phyloP scores from a whole-genome alignment of 1,140 invertebrate genomes.

The Brachystomella parvula region DNA sequence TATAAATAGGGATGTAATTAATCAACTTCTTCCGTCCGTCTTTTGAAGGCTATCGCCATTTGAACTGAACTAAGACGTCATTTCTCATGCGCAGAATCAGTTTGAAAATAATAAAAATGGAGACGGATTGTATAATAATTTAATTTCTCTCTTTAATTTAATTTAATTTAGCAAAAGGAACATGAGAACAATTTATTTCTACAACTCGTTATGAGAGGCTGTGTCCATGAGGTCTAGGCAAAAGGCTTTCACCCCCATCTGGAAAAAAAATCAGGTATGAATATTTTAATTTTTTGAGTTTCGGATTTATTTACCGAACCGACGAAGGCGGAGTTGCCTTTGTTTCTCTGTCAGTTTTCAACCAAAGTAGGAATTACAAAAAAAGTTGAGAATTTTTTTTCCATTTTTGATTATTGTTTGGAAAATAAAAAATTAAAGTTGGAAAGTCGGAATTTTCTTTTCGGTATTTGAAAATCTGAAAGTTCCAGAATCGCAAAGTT shows the following conservation, averaged over 20 bases:
- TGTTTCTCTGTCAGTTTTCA: too few relatives aligned
- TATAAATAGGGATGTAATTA: too few relatives aligned
- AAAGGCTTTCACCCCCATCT: slow-evolving; percentile 32
- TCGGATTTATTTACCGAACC: too few relatives aligned
- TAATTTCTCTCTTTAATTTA: neutral
- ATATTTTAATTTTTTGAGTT: too few relatives aligned
- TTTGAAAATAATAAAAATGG: neutral
- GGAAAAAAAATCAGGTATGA: too few relatives aligned
- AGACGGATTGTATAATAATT: neutral
- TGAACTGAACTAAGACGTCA: neutral
- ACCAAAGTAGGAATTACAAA: neutral
- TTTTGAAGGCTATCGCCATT: neutral
- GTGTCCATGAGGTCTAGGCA: slow-evolving; percentile 36
- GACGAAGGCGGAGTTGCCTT: too few relatives aligned
- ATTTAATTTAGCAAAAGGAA: neutral
- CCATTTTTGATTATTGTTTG: neutral
- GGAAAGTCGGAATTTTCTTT: too few relatives aligned
- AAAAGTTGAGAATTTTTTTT: neutral
- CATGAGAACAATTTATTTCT: neutral
- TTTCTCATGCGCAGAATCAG: neutral
- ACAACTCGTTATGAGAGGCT: slow-evolving; percentile 30
- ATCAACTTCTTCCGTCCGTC: neutral
- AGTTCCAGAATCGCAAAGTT: too few relatives aligned
- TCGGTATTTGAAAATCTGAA: too few relatives aligned
- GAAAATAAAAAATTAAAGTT: too few relatives aligned